Evolutionary conservation across 1,140 invertebrate species (phyloP), one percentile per base, ranked within the genome.

Genomic region (Saxidomus purpurata): DNA sequence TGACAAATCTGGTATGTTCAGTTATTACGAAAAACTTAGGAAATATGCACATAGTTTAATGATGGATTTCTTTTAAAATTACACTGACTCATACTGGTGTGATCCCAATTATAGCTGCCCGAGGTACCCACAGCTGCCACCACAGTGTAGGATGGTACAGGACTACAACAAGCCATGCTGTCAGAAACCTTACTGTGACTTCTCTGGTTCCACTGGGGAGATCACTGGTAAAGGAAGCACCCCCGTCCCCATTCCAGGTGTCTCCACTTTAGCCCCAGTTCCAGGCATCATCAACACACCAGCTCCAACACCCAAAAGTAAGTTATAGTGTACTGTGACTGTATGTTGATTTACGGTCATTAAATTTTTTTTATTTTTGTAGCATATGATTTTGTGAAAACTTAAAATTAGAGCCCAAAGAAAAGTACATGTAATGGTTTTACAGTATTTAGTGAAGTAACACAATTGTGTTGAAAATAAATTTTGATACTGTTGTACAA

Each of bases 141-240:
- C 90, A 13, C 90, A 93, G 85, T 94, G 93, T 79, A 49, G 28
- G 11, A 31, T 94, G 74, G 81, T 90, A 28, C 87, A 88, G 13
- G 93, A 94, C 82, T 91, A 90, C 38, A 93, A 90, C 19, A 87
- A 94, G 79, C 91, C 83, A 59, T 94, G 93, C 80, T 94, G 93
- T 71, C 31, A 90, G 59, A 81, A 81, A 36, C 93, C 93, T 19
- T 61, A 91, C 61, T 94, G 93, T 90, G 84, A 93, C 71, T 94
- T 89, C 61, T 47, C 40, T n/a, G 77, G 77, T 34, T n/a, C 61
- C 28, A 71, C 77, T 40, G 79, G 77, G 40, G 81, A 89, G 87
- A 80, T 92, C 87, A 83, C 93, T 31, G 86, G 52, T 19, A 82
- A 88, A 52, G 85, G 59, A n/a, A 69, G 47, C 61, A 90, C 87